phyloP scores from a whole-genome alignment of 2,797 vertebrate genomes.

The Calcarius lapponicus region DNA sequence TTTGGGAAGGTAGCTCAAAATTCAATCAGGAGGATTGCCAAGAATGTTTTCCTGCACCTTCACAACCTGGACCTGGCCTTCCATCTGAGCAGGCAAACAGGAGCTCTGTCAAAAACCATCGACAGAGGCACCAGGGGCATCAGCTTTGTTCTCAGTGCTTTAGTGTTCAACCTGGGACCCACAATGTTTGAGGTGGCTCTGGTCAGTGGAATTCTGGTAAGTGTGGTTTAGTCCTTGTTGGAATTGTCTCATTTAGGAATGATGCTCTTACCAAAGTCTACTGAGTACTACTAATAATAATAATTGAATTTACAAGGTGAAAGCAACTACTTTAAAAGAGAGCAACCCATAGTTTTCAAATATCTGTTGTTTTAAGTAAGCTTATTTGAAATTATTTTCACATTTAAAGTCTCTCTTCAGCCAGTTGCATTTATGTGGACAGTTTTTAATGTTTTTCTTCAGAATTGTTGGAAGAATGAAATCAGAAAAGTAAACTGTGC shows the following conservation, averaged over 20 bases:
- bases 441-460: not conserved
- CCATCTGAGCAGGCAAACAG: slow-evolving; percentile 95
- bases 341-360: not conserved
- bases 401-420: not conserved
- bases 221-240: not conserved
- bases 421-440: not conserved
- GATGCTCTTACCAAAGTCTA: not conserved
- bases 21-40: slow-evolving; percentile 96
- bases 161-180: slow-evolving; percentile 96
- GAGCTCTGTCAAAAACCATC: slow-evolving; percentile 96
- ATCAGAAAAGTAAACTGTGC: not conserved
- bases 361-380: not conserved
- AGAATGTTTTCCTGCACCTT: slow-evolving; percentile 95
- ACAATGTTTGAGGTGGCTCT: slow-evolving; percentile 94
- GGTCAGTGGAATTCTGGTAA: slow-evolving; percentile 92
- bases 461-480: not conserved
- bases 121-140: slow-evolving; percentile 94
- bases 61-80: slow-evolving; percentile 95
- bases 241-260: not conserved
- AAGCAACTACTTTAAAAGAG: not conserved
- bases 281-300: not conserved
- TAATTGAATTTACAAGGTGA: not conserved
- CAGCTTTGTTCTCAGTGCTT: slow-evolving; percentile 92
- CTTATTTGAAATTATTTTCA: not conserved
- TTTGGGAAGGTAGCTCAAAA: slow-evolving; percentile 98